phyloP scores from a whole-genome alignment of 1,140 invertebrate species.

The Drosophila truncata region DNA sequence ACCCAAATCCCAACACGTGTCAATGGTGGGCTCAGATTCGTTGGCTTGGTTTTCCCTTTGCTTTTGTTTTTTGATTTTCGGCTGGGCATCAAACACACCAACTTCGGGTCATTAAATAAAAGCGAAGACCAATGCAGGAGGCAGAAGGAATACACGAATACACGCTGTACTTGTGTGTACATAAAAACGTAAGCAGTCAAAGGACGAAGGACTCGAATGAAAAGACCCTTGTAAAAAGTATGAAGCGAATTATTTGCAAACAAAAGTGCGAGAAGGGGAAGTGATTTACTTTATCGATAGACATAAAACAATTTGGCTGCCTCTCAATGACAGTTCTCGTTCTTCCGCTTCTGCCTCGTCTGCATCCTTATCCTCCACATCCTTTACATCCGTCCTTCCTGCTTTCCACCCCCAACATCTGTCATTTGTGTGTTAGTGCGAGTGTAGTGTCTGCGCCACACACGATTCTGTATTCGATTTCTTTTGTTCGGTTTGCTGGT shows the following conservation, averaged over 20 bases:
- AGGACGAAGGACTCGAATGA: slow-evolving; percentile 34
- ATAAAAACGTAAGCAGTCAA: slow-evolving; percentile 20
- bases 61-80: slow-evolving; percentile 26
- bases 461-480: slow-evolving; percentile 23
- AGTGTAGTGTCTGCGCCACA: slow-evolving; percentile 12
- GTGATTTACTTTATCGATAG: slow-evolving; percentile 77
- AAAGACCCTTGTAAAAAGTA: slow-evolving; percentile 57
- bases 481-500: slow-evolving; percentile 39
- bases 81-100: slow-evolving; percentile 44
- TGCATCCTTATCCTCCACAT: slow-evolving; percentile 4
- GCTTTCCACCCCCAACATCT: slow-evolving; percentile 34
- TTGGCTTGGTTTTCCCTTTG: slow-evolving; percentile 8
- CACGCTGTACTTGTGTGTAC: background rate
- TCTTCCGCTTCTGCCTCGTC: slow-evolving; percentile 5
- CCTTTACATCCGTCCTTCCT: slow-evolving; percentile 14
- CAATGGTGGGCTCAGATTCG: slow-evolving; percentile 47
- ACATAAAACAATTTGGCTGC: slow-evolving; percentile 75
- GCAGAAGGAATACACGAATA: slow-evolving; percentile 3
- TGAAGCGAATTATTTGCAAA: slow-evolving; percentile 62
- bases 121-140: slow-evolving; percentile 17
- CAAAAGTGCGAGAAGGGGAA: slow-evolving; percentile 59
- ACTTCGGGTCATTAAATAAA: slow-evolving; percentile 54
- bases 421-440: slow-evolving; percentile 38
- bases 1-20: slow-evolving; percentile 54
- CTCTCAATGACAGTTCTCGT: slow-evolving; percentile 31